Percentiles rank a stretch among this genome's conserved stretches.
These are phyloP conservation scores for Cottoperca gobio DNA, from an alignment of 2,797 vertebrate genomes.

Conservation along the genomic window DNA sequence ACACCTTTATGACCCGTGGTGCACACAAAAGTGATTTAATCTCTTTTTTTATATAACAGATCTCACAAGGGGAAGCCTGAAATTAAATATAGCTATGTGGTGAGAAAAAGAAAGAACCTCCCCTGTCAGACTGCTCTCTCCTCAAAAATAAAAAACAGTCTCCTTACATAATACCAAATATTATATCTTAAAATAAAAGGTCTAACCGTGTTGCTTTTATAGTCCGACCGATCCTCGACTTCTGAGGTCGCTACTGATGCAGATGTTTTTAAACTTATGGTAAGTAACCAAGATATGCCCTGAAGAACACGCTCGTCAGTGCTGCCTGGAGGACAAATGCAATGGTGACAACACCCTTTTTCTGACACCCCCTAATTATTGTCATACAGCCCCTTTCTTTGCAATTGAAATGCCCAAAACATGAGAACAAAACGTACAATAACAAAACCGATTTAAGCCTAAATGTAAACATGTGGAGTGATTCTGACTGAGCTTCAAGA, in stretches of 20 bases:
- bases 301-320: background rate
- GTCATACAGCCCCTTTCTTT: too few relatives aligned
- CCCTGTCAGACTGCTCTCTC: background rate
- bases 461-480: background rate
- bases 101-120: background rate
- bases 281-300: too few relatives aligned
- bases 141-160: background rate
- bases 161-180: too few relatives aligned
- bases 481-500: background rate
- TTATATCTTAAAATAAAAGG: too few relatives aligned
- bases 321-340: background rate
- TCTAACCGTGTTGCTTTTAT: too few relatives aligned
- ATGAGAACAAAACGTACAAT: background rate
- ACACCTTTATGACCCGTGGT: background rate
- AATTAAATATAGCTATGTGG: background rate
- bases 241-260: background rate
- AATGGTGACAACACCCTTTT: too few relatives aligned
- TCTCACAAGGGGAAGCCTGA: background rate
- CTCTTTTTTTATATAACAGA: conserved; percentile 3
- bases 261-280: too few relatives aligned
- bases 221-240: background rate
- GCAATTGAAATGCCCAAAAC: background rate
- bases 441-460: too few relatives aligned
- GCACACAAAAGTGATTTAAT: background rate
- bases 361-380: too few relatives aligned